Evolutionary conservation across 1,140 invertebrate species (phyloP).

Genomic region (Brachionus manjavacas): DNA sequence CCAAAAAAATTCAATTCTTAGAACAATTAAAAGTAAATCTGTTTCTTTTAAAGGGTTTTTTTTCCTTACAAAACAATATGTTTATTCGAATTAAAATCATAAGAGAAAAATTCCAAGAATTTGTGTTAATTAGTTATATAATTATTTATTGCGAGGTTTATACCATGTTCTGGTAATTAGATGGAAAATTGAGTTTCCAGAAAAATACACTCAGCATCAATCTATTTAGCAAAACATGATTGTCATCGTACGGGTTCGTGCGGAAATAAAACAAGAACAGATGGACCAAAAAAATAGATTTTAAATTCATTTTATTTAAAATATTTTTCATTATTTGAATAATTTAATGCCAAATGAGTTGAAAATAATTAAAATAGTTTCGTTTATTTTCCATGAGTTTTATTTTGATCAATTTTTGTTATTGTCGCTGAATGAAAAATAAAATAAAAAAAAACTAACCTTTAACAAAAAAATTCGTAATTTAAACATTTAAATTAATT

Average conservation of each 20-base stretch:
- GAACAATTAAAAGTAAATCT: slow-evolving; percentile 12
- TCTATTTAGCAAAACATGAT: background rate
- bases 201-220: background rate
- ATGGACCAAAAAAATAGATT: background rate
- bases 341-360: background rate
- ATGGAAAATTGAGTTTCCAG: slow-evolving; percentile 12
- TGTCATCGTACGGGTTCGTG: slow-evolving; percentile 19
- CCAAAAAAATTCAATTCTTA: background rate
- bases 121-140: slow-evolving; percentile 10
- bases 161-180: slow-evolving; percentile 3
- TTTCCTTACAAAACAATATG: background rate
- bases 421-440: background rate
- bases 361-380: slow-evolving; percentile 2
- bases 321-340: background rate
- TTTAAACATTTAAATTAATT: slow-evolving; percentile 34
- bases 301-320: background rate
- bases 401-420: background rate
- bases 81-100: slow-evolving; percentile 15
- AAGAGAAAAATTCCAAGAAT: slow-evolving; percentile 22
- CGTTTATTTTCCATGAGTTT: background rate
- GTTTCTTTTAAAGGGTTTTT: slow-evolving; percentile 1
- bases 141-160: slow-evolving; percentile 11
- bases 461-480: background rate
- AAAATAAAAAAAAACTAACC: background rate
- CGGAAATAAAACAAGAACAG: background rate